Base-by-base conservation (phyloP, 2,888 invertebrate species). In the Cistogaster globosa region DNA sequence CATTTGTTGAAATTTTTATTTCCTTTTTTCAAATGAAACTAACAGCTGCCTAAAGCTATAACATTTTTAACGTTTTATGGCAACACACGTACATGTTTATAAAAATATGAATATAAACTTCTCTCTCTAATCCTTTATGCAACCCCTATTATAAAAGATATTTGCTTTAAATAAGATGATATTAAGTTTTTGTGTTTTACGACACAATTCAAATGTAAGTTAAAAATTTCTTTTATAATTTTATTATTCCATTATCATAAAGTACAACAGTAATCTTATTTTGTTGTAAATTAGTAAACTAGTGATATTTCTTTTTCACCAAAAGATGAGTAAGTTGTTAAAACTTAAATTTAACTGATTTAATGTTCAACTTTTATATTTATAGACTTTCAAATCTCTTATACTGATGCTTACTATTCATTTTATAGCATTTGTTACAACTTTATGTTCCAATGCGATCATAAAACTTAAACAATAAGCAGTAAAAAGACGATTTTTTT, bases 181-280 rank as follows among this genome's bases (percentile, higher is more conserved):
- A 7, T 16, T 48, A 48, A 58, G 26, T 65, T 38, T 18, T 8
- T 3, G 32, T 4, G 18, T 83, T 74, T 74, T 74, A 79, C 51
- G 78, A 75, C 69, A 48, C 57, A 45, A 67, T 57, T 69, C 58
- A 36, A 53, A 60, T 18, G 57, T 38, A 67, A 77, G 60, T 58
- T 68, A 57, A 58, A 36, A 42, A 74, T 65, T 72, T 72, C 16
- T 36, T 69, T 69, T 55, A 58, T 74, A 36, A 57, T 78, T 83
- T 78, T 78, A 78, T 78, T 60, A 18, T 78, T 62, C 51, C 51
- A 78, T 74, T 74, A 69, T 36, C 63, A 68, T 78, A 72, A 83
- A 78, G 78, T 26, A 26, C 48, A 38, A 53, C 45, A 74, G 74
- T 68, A 67, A 11, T 71, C 69, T 68, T 7, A 32, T 32, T 32